Base-by-base conservation (phyloP, 1,140 invertebrate genomes). In the Trypoxylus dichotomus region DNA sequence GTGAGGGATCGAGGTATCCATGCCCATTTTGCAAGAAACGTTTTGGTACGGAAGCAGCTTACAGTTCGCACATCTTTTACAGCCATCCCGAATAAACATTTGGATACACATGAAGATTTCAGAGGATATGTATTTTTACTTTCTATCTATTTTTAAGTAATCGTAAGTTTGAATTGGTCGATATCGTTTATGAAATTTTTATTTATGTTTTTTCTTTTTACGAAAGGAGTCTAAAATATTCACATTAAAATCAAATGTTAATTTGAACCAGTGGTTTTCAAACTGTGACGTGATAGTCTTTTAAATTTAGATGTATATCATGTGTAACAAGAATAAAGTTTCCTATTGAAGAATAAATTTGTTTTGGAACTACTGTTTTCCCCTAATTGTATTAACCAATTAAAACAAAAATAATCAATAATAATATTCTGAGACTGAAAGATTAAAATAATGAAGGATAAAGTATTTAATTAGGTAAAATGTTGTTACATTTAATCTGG, bases 21-120 rank as follows among this genome's bases (percentile, higher is more conserved):
- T 85, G 85, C 81, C 85, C 85, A 2, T 86, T 86, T 74, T 86
- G 85, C 72, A 85, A 85, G 76, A 85, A 85, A 78, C 82, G 85
- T 0, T 85, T 86, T 74, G 85, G 85, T 1, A 85, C 85, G 0
- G 83, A 85, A 73, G 82, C 82, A 10, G 84, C 84, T 2, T 86
- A 86, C 75, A 85, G 85, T 81, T 83, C 85, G 10, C 85, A 85
- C 77, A 85, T 86, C 19, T 85, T 83, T 75, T 86, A 85, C 75
- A 84, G 83, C 60, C 85, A 85, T 79, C 85, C 85, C 1, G 85
- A 85, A 79, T 86, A 74, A 74, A 15, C 0, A 24, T 37, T 74
- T 41, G 25, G 29, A 71, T 32, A 5, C 15, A 29, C 7, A 13
- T 27, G 6, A 71, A 13, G 24, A 71, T 32, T 71, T 71, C 3